Conservation (phyloP, 2,888 invertebrate species). For the Argyresthia albistria region DNA sequence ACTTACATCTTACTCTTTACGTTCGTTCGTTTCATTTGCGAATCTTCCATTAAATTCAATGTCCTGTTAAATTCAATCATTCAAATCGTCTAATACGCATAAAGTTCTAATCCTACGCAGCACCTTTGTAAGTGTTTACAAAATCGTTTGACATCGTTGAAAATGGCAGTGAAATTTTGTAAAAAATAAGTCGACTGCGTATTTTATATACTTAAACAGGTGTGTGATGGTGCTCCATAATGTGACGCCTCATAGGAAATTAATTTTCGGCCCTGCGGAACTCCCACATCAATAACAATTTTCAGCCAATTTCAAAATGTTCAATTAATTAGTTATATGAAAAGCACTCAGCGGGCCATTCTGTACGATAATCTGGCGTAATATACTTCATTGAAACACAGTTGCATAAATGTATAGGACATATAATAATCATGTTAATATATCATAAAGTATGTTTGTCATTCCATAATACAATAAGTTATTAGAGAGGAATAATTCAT, state of each 20-base stretch:
- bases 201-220: background rate
- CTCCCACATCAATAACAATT: conserved; percentile 59
- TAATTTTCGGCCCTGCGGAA: conserved; percentile 30
- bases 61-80: no score
- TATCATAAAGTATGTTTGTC: background rate
- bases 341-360: background rate
- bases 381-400: background rate
- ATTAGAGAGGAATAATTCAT: background rate
- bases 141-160: background rate
- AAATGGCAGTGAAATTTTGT: background rate
- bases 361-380: no score
- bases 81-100: no score
- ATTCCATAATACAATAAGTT: background rate
- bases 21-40: no score
- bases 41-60: no score
- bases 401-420: background rate
- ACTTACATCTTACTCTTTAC: no score
- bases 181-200: background rate
- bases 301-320: conserved; percentile 35
- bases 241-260: conserved; percentile 18
- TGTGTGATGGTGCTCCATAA: conserved; percentile 2
- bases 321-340: conserved; percentile 39
- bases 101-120: no score
- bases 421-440: background rate
- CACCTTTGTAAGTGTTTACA: no score